These are phyloP conservation scores for Dynastes tityus DNA, from an alignment of 2,888 invertebrate genomes.

Conservation along the genomic window DNA sequence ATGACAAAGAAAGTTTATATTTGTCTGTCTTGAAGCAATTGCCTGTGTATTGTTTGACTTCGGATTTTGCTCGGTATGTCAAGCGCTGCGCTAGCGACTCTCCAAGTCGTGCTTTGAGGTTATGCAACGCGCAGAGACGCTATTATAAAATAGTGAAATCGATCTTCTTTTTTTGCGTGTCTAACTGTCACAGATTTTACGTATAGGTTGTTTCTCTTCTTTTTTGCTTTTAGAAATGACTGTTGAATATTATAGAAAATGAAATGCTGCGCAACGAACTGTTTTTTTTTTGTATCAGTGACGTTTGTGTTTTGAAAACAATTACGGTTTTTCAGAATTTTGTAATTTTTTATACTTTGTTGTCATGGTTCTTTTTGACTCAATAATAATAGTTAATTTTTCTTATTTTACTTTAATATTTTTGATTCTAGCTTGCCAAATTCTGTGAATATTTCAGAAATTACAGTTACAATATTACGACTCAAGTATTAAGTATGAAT, in stretches of 20 bases:
- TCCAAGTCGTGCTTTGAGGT: background rate
- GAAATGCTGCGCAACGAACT: background rate
- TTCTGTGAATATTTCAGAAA: no score
- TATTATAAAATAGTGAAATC: slow-evolving; percentile 26
- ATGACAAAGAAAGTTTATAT: slow-evolving; percentile 17
- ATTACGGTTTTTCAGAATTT: no score
- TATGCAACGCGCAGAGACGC: background rate
- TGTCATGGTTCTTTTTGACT: no score
- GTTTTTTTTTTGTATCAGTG: no score
- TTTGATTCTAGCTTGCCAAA: no score
- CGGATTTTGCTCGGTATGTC: slow-evolving; percentile 9
- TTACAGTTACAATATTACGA: no score
- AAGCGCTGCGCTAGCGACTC: background rate
- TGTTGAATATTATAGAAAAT: background rate
- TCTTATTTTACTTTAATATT: no score
- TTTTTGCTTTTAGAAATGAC: no score
- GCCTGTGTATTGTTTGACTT: slow-evolving; percentile 1
- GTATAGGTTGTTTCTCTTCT: background rate
- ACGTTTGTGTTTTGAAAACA: no score
- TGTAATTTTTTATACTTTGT: no score
- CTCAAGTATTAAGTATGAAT: no score
- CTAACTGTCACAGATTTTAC: background rate
- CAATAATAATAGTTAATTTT: no score
- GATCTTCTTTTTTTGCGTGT: slow-evolving; percentile 8
- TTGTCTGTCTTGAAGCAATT: slow-evolving; percentile 1